phyloP scores from a whole-genome alignment of 2,888 invertebrate species.

The Eristalinus sepulchralis region DNA sequence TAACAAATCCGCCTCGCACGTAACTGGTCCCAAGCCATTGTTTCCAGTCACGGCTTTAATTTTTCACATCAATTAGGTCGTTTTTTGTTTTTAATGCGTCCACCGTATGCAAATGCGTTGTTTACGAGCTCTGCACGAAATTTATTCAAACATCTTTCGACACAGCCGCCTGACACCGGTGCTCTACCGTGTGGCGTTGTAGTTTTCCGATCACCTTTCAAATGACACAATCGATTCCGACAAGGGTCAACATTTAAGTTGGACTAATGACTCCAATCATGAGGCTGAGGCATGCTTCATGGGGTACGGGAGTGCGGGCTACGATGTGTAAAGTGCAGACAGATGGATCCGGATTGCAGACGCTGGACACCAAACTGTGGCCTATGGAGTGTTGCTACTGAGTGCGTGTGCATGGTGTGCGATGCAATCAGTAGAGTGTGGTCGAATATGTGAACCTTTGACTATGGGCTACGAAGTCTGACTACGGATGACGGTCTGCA shows the following conservation, averaged over 20 bases:
- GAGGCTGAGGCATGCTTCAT: not conserved
- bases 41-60: not conserved
- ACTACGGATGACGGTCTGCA: no score
- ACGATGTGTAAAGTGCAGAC: no score
- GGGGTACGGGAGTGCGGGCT: no score
- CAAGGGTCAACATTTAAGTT: not conserved
- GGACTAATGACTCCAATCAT: not conserved
- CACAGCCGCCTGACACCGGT: not conserved
- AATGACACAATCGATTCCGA: not conserved
- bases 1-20: not conserved
- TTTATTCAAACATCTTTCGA: not conserved
- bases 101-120: not conserved
- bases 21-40: not conserved
- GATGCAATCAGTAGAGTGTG: no score
- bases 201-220: not conserved
- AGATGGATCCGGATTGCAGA: no score
- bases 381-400: no score
- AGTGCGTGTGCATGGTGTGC: no score
- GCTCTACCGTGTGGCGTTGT: not conserved
- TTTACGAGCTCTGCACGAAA: not conserved
- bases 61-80: conserved; percentile 1
- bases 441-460: no score
- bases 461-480: no score
- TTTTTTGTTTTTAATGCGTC: not conserved
- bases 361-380: no score